Percentiles rank a stretch among this genome's conserved stretches.
These are phyloP conservation scores for Helicolenus hilgendorfi DNA, from an alignment of 2,797 vertebrate genomes.

Conservation along the genomic window DNA sequence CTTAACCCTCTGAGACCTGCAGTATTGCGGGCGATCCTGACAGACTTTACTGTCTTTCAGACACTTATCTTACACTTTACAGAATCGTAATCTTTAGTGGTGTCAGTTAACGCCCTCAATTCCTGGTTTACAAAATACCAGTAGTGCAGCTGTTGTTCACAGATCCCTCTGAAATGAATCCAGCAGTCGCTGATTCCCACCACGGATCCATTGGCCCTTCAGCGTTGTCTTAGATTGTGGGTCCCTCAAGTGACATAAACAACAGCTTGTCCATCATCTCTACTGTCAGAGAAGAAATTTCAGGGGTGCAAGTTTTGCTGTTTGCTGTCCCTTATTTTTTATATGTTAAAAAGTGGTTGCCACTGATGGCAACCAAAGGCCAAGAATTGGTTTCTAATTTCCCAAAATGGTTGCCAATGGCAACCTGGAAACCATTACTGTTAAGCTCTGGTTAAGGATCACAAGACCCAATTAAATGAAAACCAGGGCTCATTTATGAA, in stretches of 20 bases:
- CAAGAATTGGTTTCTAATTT: accelerated
- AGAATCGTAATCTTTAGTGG: not conserved
- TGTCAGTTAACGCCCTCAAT: not conserved
- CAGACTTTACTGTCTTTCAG: too few relatives aligned
- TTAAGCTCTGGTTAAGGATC: not conserved
- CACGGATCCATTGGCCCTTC: not conserved
- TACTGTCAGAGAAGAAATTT: not conserved
- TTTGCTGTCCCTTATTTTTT: not conserved
- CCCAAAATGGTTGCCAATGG: not conserved
- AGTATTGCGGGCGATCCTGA: too few relatives aligned
- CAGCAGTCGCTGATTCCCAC: not conserved
- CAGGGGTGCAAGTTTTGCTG: not conserved
- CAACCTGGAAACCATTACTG: not conserved
- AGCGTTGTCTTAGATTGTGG: not conserved
- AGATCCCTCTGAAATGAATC: not conserved
- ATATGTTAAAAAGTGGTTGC: not conserved
- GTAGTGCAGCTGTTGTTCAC: not conserved
- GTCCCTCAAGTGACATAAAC: not conserved
- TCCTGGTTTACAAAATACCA: not conserved
- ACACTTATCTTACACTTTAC: too few relatives aligned
- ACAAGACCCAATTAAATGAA: not conserved
- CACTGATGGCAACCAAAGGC: too few relatives aligned
- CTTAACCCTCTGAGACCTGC: not conserved
- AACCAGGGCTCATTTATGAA: not conserved
- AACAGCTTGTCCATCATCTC: not conserved